Conservation (phyloP, 2,888 invertebrate genomes). For the Erebia aethiops region DNA sequence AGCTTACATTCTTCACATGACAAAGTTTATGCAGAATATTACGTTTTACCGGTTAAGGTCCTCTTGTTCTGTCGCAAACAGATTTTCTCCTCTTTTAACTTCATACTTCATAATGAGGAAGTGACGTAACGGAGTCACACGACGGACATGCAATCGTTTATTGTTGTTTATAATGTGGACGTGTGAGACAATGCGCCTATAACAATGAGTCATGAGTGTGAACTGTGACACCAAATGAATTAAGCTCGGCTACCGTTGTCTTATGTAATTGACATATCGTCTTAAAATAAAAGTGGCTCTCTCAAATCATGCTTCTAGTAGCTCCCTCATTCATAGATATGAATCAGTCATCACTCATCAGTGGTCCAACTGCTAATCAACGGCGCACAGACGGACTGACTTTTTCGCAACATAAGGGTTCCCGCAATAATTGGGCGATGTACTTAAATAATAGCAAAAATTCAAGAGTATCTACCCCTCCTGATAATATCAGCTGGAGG, state of each 20-base stretch:
- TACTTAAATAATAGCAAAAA: no score
- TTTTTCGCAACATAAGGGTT: no score
- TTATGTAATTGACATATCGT: conserved; percentile 10
- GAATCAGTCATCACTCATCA: no score
- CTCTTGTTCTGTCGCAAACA: conserved; percentile 29
- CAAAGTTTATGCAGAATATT: conserved; percentile 36
- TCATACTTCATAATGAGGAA: conserved; percentile 54
- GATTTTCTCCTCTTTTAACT: conserved; percentile 46
- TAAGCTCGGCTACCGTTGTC: conserved; percentile 2
- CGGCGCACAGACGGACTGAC: no score
- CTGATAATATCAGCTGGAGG: not conserved
- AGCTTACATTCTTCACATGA: conserved; percentile 27
- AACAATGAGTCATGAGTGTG: conserved; percentile 37
- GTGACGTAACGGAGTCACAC: conserved; percentile 49
- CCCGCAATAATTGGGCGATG: no score
- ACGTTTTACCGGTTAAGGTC: conserved; percentile 25
- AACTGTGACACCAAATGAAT: not conserved
- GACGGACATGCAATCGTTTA: conserved; percentile 29
- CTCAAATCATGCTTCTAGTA: not conserved
- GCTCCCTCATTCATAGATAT: no score
- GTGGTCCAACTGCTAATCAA: no score
- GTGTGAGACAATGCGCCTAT: conserved; percentile 50
- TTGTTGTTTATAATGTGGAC: conserved; percentile 36
- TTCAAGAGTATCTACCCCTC: not conserved
- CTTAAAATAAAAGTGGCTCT: conserved; percentile 1